These are phyloP conservation scores for Endomychus coccineus DNA, from an alignment of 2,888 invertebrate genomes.

Conservation along the genomic window DNA sequence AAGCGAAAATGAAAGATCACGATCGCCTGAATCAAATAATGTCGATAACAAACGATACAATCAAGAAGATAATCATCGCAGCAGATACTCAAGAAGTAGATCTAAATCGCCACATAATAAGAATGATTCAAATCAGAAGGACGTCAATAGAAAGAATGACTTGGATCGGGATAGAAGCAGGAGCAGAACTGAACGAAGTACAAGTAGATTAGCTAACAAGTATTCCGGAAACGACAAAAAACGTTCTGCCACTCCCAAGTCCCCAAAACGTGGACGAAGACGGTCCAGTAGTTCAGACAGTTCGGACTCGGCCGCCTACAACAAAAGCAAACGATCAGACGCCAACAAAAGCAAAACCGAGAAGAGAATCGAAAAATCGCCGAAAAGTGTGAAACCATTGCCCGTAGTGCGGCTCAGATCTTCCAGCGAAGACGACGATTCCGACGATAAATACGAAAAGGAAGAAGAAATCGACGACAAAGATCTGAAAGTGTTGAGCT, in stretches of 20 bases:
- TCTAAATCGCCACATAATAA: slow-evolving; percentile 7
- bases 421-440: slow-evolving; percentile 53
- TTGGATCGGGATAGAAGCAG: neutral
- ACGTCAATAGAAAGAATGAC: slow-evolving; percentile 1
- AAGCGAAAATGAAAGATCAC: slow-evolving; percentile 4
- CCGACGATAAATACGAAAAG: slow-evolving; percentile 41
- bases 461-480: slow-evolving; percentile 58
- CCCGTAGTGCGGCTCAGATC: slow-evolving; percentile 51
- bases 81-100: slow-evolving; percentile 7
- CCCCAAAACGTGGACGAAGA: slow-evolving; percentile 7
- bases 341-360: slow-evolving; percentile 10
- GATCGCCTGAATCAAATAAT: slow-evolving; percentile 6
- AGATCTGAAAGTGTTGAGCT: slow-evolving; percentile 60
- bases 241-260: too few species aligned
- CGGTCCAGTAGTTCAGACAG: slow-evolving; percentile 6
- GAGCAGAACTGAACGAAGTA: slow-evolving; percentile 1
- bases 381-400: slow-evolving; percentile 29
- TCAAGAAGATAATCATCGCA: neutral
- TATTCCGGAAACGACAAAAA: neutral
- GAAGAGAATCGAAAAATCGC: slow-evolving; percentile 16
- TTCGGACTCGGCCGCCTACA: slow-evolving; percentile 10
- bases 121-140: slow-evolving; percentile 6
- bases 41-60: neutral
- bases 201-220: neutral
- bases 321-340: slow-evolving; percentile 2